A percentile compares a stretch with the other conserved stretches of the same genome.
Conservation (phyloP, 2,113 vertebrate genomes). For the Gila orcuttii region DNA sequence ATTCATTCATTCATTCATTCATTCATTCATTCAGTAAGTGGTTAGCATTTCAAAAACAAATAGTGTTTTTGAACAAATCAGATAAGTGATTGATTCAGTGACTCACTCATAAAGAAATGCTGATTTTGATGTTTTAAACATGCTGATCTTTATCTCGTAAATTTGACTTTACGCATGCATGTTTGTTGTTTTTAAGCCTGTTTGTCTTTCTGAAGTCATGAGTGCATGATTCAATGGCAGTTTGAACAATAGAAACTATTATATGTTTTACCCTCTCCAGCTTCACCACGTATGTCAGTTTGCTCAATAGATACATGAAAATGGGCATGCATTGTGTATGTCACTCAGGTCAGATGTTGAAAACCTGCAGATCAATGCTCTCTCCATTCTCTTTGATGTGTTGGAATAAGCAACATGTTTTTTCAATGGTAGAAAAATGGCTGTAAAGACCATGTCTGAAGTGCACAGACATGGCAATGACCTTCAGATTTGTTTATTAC, state of each 20-base stretch:
- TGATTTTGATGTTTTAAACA: background rate
- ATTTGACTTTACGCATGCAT: background rate
- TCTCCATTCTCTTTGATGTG: constrained; percentile 66
- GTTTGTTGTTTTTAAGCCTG: background rate
- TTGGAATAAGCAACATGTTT: constrained; percentile 15
- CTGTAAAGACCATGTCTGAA: background rate
- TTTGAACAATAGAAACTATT: background rate
- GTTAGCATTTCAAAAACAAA: too few species aligned
- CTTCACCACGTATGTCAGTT: constrained; percentile 40
- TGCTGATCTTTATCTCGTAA: background rate
- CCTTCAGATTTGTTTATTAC: constrained; percentile 28
- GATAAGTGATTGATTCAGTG: background rate
- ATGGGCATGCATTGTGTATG: constrained; percentile 58
- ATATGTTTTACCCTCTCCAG: constrained; percentile 15
- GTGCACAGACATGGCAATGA: constrained; percentile 13
- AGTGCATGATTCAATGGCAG: background rate
- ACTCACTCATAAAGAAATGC: background rate
- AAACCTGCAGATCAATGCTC: constrained; percentile 61
- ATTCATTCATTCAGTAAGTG: background rate
- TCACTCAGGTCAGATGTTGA: constrained; percentile 51
- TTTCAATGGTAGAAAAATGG: background rate
- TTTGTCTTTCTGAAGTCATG: background rate
- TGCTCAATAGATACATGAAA: constrained; percentile 59
- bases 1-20: background rate
- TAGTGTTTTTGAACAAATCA: background rate